These are phyloP conservation scores for Gortyna flavago DNA, from an alignment of 2,888 invertebrate genomes.

Conservation along the genomic window DNA sequence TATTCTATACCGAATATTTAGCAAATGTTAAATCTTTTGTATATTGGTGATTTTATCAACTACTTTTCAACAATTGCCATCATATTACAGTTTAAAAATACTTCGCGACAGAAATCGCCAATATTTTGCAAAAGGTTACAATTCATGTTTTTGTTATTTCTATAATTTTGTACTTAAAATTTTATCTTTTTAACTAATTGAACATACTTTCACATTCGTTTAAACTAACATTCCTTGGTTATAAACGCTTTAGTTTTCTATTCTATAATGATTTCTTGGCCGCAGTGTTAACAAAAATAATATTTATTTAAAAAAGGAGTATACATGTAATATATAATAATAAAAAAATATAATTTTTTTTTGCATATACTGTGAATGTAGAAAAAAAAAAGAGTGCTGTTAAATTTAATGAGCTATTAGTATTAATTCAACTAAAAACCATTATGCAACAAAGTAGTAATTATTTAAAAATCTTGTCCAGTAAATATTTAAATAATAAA, in stretches of 20 bases:
- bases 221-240: constrained; percentile 63
- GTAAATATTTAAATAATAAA: constrained; percentile 41
- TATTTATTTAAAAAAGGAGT: neutral
- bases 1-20: constrained; percentile 65
- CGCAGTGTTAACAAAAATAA: constrained; percentile 21
- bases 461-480: constrained; percentile 42
- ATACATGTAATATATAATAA: neutral
- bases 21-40: constrained; percentile 43
- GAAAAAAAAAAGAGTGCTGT: constrained; percentile 19
- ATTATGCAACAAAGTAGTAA: constrained; percentile 12
- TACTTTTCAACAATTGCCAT: neutral
- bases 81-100: neutral
- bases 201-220: constrained; percentile 35
- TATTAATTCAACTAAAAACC: constrained; percentile 22
- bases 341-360: neutral
- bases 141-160: constrained; percentile 32
- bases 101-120: neutral
- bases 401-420: constrained; percentile 14
- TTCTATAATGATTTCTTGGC: neutral
- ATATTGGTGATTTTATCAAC: constrained; percentile 3
- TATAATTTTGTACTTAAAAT: constrained; percentile 60
- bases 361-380: constrained; percentile 6
- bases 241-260: constrained; percentile 41
- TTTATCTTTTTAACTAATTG: constrained; percentile 9
- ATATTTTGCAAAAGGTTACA: constrained; percentile 4